These are phyloP conservation scores for Enteromius anoplus DNA, from an alignment of 2,797 vertebrate genomes.

Conservation along the genomic window DNA sequence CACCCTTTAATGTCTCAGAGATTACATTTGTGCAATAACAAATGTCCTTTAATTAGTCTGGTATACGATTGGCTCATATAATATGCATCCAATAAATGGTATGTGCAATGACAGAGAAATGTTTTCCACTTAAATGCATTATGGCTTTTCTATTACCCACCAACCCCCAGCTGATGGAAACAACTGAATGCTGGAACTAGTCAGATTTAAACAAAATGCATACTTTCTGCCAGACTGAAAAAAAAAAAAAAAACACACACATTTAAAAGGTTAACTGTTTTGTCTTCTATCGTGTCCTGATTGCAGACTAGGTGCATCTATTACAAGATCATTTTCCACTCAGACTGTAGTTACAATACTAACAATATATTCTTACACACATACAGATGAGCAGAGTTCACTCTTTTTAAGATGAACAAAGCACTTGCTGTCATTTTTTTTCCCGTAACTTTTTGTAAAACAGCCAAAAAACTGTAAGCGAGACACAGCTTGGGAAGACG, in stretches of 20 bases:
- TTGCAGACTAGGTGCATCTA: not conserved
- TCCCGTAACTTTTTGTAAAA: not conserved
- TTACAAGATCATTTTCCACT: not conserved
- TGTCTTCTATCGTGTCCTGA: not conserved
- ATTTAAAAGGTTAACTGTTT: not conserved
- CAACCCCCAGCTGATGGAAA: not conserved
- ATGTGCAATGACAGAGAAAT: not conserved
- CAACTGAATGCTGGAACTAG: not conserved
- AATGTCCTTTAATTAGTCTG: slow-evolving; percentile 1
- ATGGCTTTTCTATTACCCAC: not conserved
- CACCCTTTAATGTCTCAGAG: not conserved
- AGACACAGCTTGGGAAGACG: not conserved
- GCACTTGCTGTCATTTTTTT: not conserved
- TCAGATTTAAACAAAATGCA: not conserved
- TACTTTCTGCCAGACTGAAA: not conserved
- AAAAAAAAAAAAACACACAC: not conserved
- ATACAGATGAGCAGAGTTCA: not conserved
- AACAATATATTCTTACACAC: not conserved
- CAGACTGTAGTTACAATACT: not conserved
- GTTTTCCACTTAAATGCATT: not conserved
- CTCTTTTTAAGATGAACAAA: not conserved
- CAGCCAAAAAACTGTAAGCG: not conserved
- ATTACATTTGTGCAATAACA: slow-evolving; percentile 3
- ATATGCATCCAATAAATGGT: not conserved
- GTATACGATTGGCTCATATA: not conserved